Conservation (phyloP, 2,797 vertebrate species). For the Etheostoma perlongum region DNA sequence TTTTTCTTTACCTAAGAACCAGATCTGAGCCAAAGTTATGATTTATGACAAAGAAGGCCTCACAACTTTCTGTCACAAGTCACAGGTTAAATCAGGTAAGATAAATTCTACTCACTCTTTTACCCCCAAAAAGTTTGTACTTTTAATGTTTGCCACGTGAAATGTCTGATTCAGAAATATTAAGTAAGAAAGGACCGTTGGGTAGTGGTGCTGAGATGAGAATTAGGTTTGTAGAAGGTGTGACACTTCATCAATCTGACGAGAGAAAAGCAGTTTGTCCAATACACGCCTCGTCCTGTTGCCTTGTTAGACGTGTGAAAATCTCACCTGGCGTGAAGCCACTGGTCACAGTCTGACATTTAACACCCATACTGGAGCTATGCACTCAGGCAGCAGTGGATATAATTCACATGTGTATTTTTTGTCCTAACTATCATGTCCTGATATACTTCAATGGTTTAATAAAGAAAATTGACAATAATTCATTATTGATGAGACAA, state of each 20-base stretch:
- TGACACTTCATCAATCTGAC: neutral
- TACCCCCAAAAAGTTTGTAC: neutral
- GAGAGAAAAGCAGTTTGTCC: conserved; percentile 16
- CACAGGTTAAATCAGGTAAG: neutral
- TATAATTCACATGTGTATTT: neutral
- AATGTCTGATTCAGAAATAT: neutral
- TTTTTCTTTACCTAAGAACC: neutral
- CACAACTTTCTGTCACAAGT: neutral
- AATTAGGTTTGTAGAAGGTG: conserved; percentile 11
- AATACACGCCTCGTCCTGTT: conserved; percentile 5
- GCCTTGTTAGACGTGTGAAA: conserved; percentile 64
- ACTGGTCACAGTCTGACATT: conserved; percentile 25
- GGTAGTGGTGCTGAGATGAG: neutral
- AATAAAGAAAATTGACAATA: neutral
- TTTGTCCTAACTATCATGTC: neutral
- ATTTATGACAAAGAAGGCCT: neutral
- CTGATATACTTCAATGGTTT: neutral
- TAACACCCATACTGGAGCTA: neutral
- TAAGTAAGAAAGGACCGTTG: neutral
- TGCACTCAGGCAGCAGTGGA: neutral
- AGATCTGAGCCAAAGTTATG: conserved; percentile 3
- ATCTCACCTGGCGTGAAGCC: conserved; percentile 20
- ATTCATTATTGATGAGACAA: neutral
- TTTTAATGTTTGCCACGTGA: neutral
- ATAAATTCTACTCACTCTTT: no score